A percentile compares a stretch with the other conserved stretches of the same genome.
Conservation (phyloP, 2,888 invertebrate species). For the Plebejus melissa region DNA sequence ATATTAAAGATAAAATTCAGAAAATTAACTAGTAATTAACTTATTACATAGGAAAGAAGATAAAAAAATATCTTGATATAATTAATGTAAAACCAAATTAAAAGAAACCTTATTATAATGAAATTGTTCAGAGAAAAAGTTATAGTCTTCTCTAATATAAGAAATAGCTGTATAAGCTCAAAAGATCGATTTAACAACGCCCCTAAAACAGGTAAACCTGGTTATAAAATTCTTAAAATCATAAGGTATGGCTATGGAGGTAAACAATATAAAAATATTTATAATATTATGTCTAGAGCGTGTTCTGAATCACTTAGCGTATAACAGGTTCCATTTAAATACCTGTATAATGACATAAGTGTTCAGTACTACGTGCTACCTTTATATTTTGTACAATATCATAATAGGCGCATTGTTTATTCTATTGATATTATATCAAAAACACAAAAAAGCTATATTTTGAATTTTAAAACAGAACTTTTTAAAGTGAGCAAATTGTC, state of each 20-base stretch:
- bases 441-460: background rate
- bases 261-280: background rate
- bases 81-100: too few species aligned
- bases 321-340: constrained; percentile 21
- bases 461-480: background rate
- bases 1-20: background rate
- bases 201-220: background rate
- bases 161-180: background rate
- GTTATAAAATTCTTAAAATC: background rate
- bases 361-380: background rate
- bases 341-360: constrained; percentile 21
- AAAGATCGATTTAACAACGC: too few species aligned
- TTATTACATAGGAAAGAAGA: too few species aligned
- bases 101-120: too few species aligned
- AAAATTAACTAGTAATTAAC: too few species aligned
- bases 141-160: background rate
- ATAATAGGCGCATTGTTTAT: background rate
- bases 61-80: too few species aligned
- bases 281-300: background rate
- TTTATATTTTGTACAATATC: background rate
- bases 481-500: background rate
- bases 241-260: background rate
- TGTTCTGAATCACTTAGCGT: constrained; percentile 8
- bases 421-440: background rate
- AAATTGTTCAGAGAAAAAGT: too few species aligned